Evolutionary conservation across 53 echinoderm and acorn worm genomes (phyloP), one percentile per base, ranked within the genome.

Genomic region (Crossaster papposus): DNA sequence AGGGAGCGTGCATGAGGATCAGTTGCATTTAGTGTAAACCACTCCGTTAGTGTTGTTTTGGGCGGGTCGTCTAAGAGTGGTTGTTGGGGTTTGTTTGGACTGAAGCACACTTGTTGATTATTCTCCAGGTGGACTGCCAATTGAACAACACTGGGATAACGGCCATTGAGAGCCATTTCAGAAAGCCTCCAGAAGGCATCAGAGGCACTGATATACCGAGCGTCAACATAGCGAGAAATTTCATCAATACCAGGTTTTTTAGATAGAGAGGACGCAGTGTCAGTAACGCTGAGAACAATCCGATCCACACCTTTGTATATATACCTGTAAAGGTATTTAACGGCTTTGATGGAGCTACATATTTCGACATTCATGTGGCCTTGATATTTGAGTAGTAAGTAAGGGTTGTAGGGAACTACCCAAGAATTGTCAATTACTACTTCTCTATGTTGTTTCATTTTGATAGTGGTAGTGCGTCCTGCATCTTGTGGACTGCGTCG

Each of bases 321-420:
- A 28, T 91, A 91, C 79, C 86, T 91, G 68, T 85, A 86, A 2
- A 91, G 65, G 32, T 91, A 91, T 28, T 91, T 91, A 24, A 91
- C 85, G 14, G 84, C 85, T 24, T 52, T 85, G n/a, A 91, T 68
- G 85, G 78, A 62, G 65, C n/a, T 74, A 64, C 83, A 83, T 14
- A 85, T 78, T 86, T 91, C 91, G 24, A 91, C 85, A 85, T 91
- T 91, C 35, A 91, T 91, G 36, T 91, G 91, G 2, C 71, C 85
- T 35, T 91, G 53, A 32, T 77, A 85, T 13, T 62, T 78, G 12
- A 54, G 23, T 10, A 30, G 18, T 14, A 91, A 65, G 15, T 30
- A 54, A 64, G 91, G 91, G 30, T 85, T 85, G 79, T 91, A 91
- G 8, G 91, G 91, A 20, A 91, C 91, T 13, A 91, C 38, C 91